Evolutionary conservation across 37 sponge, comb jelly and placozoan genomes (phyloP).

Genomic region (Dysidea cf. avara): DNA sequence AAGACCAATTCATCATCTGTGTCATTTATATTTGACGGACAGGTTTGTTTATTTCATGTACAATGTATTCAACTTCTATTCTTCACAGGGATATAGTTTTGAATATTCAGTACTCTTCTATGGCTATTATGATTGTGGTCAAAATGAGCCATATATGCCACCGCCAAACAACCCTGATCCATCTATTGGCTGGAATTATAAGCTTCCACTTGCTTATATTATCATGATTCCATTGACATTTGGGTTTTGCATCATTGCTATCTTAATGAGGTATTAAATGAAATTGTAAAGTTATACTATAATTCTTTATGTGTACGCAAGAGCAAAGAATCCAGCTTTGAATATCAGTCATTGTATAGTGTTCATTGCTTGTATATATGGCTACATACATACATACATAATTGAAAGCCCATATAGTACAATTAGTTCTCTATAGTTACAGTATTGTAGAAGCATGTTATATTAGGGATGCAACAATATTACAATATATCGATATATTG

Average conservation of each 20-base stretch:
- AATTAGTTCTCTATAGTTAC: too few species aligned
- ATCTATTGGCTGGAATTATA: conserved; percentile 47
- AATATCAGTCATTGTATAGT: too few species aligned
- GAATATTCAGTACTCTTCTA: conserved; percentile 82
- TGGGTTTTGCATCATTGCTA: conserved; percentile 35
- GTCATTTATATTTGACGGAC: conserved; percentile 73
- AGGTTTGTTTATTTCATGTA: conserved; percentile 12
- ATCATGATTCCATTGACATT: conserved; percentile 37
- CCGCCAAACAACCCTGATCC: conserved; percentile 58
- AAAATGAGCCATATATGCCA: conserved; percentile 50
- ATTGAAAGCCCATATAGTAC: too few species aligned
- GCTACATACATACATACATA: too few species aligned
- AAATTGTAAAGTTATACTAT: neutral
- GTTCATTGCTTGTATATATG: too few species aligned
- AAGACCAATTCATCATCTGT: conserved; percentile 35
- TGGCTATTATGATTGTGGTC: conserved; percentile 81
- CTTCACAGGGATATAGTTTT: conserved; percentile 58
- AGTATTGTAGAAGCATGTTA: too few species aligned
- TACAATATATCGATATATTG: too few species aligned
- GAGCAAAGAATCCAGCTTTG: too few species aligned
- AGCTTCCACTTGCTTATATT: conserved; percentile 77
- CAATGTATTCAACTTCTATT: neutral
- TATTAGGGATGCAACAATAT: too few species aligned
- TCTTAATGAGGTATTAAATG: conserved; percentile 50
- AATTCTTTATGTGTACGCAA: neutral